A percentile compares a stretch with the other conserved stretches of the same genome.
Conservation (phyloP, 2,797 vertebrate genomes). For the Brachyalestes nurse region DNA sequence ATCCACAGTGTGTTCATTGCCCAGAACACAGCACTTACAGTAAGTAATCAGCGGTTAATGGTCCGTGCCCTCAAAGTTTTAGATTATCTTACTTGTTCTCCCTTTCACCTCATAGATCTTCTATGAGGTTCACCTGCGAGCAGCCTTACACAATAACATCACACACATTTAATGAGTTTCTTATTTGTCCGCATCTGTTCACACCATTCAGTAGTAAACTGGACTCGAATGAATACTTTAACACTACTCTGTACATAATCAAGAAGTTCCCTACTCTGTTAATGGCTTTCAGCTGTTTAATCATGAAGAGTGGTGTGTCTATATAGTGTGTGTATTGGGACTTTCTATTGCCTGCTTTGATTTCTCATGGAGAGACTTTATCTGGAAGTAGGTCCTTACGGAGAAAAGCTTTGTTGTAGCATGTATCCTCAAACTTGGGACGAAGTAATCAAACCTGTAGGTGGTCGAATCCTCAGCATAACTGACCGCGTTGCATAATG, state of each 20-base stretch:
- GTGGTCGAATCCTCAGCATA: conserved; percentile 15
- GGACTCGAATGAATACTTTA: not conserved
- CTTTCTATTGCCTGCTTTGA: not conserved
- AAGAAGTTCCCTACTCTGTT: not conserved
- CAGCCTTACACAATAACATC: conserved; percentile 6
- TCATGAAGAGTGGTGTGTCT: not conserved
- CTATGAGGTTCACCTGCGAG: not conserved
- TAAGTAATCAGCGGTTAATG: conserved; percentile 32
- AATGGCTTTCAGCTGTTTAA: not conserved
- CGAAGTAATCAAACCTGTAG: conserved; percentile 33
- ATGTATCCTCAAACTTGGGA: not conserved
- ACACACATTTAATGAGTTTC: not conserved
- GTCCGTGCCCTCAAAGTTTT: not conserved
- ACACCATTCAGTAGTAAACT: not conserved
- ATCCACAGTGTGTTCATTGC: conserved; percentile 21
- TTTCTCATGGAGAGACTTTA: not conserved
- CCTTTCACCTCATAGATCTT: conserved; percentile 17
- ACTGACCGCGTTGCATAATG: conserved; percentile 27
- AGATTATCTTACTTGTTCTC: conserved; percentile 20
- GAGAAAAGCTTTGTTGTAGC: conserved; percentile 14
- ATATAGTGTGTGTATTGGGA: not conserved
- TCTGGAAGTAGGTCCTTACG: not conserved
- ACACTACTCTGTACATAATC: not conserved
- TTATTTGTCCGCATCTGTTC: conserved; percentile 8
- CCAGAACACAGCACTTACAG: conserved; percentile 21